A percentile compares a stretch with the other conserved stretches of the same genome.
These are phyloP conservation scores for Chaenocephalus aceratus DNA, from an alignment of 2,113 vertebrate genomes.

Conservation along the genomic window DNA sequence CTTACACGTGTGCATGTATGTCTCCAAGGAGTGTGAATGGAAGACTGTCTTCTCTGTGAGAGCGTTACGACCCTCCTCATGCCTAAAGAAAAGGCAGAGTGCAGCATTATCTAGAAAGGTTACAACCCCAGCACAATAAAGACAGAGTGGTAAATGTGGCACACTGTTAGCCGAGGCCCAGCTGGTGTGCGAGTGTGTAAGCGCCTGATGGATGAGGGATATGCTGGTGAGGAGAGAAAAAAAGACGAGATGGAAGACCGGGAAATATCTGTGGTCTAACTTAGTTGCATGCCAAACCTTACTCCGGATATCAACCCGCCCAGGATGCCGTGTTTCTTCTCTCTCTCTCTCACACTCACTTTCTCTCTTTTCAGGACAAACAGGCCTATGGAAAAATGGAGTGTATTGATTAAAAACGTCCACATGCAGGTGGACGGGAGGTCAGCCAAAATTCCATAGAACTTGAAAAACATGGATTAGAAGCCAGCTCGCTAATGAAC, in stretches of 20 bases:
- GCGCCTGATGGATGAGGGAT: constrained; percentile 16
- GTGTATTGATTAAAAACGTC: constrained; percentile 68
- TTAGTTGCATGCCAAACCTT: constrained; percentile 65
- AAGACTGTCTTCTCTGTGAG: constrained; percentile 57
- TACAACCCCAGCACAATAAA: constrained; percentile 51
- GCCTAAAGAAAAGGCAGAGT: constrained; percentile 63
- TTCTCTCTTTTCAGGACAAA: constrained; percentile 43
- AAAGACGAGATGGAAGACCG: constrained; percentile 41
- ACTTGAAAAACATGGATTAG: constrained; percentile 40
- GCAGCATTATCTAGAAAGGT: constrained; percentile 46
- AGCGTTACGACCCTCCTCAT: constrained; percentile 24
- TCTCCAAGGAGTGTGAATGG: constrained; percentile 57
- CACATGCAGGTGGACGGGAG: constrained; percentile 61
- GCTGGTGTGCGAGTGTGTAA: constrained; percentile 12
- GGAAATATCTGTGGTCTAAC: constrained; percentile 68
- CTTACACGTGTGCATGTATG: constrained; percentile 46
- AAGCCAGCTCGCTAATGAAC: constrained; percentile 44
- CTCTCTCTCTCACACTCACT: neutral
- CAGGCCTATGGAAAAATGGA: constrained; percentile 61
- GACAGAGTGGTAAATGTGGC: constrained; percentile 53
- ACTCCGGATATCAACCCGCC: constrained; percentile 66
- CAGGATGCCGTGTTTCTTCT: constrained; percentile 41
- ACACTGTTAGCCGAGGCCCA: constrained; percentile 41
- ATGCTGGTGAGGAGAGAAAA: constrained; percentile 31
- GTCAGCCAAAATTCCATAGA: constrained; percentile 55